Base-by-base conservation (phyloP, 2,113 vertebrate species). In the Euleptes europaea region DNA sequence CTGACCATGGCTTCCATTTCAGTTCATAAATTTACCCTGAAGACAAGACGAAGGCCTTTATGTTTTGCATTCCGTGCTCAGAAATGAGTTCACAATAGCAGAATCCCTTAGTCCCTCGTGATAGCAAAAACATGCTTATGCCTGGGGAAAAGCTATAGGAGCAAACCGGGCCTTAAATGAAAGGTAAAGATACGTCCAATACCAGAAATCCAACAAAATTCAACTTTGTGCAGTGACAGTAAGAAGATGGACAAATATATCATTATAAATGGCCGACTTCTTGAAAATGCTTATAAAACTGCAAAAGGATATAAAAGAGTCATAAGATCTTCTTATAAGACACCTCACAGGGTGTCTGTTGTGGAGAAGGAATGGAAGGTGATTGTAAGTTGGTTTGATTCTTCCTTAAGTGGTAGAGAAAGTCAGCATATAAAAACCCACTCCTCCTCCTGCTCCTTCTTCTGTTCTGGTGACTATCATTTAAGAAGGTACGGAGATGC, bases 41-140 rank as follows among this genome's bases (percentile, higher is more conserved):
- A 15, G 82, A 67, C 47, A 65, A 76, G 82, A 72, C 76, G 72
- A 84, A 84, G 82, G 38, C 73, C 72, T 67, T 44, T 67, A 26
- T 76, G 49, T 84, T 84, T 84, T 76, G 63, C 57, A 42, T 75
- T 65, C 47, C 42, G 51, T 76, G 26, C 60, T 51, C 19, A 84
- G 60, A 38, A 38, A 57, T 38, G 33, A 51, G n/a, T 76, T 84
- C n/a, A 67, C 7, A 17, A 15, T 63, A 47, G 38, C 12, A 21
- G 4, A 6, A 67, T 26, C 15, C 8, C 44, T 67, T 84, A 12
- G 60, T 8, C 73, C 11, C 14, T 73, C 19, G 70, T 17, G 8
- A 15, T 51, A 75, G 31, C 42, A 47, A 44, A 47, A 66, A 75
- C 11, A 66, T 76, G 23, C 23, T 9, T 14, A 12, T 10, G 33